Base-by-base conservation (phyloP, 1,140 invertebrate genomes). In the Oedothorax gibbosus region DNA sequence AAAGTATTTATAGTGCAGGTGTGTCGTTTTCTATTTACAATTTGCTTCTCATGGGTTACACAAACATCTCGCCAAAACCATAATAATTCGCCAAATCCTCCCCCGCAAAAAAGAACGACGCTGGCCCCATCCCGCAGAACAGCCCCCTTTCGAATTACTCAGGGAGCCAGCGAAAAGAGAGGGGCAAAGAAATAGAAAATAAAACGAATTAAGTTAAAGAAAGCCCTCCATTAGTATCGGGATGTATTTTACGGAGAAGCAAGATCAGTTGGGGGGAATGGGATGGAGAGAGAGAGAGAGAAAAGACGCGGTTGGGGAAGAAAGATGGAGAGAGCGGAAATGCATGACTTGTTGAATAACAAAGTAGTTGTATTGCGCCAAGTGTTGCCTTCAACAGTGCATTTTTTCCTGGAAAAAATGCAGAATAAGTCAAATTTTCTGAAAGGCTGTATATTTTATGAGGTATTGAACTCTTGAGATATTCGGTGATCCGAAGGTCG, bases 301-400 rank as follows among this genome's bases (percentile, higher is more conserved):
- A 77, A 65, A 79, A 50, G 77, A 77, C 51, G 64, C n/a, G 60
- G 11, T 79, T 53, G 53, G 60, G 21, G 66, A 50, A 49, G 57
- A 15, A 68, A 79, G 64, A 56, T 49, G 62, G 77, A 77, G 10
- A n/a, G 12, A 62, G 12, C 57, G n/a, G 62, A 81, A 81, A 81
- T 81, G 78, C 78, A 81, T 81, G 78, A 71, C 78, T 81, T 81
- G 78, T 81, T 81, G 66, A 81, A 81, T 81, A 81, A 81, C 66
- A 81, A 81, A 81, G 53, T 68, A 81, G 78, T 81, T 71, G 66
- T 66, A 81, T 71, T 81, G 66, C 51, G 14, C 21, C 78, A 71
- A 81, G 66, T 21, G 56, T 11, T 81, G 78, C 54, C 54, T 66
- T 50, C 77, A 21, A 18, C 50, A 35, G 35, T 35, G 62, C 77